These are phyloP conservation scores for Ophion slaviceki DNA, from an alignment of 2,888 invertebrate genomes.

Conservation along the genomic window DNA sequence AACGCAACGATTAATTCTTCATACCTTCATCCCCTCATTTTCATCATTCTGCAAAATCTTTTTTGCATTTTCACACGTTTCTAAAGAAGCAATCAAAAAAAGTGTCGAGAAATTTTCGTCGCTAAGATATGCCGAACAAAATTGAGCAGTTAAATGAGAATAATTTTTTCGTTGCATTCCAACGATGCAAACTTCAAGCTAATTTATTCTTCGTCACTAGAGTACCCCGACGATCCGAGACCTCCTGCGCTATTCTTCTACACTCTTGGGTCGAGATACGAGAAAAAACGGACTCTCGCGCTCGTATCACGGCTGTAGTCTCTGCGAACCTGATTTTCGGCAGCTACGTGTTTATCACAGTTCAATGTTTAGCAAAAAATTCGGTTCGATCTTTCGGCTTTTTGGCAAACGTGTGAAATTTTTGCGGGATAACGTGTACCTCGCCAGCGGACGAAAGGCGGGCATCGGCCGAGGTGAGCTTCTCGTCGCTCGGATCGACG, in stretches of 20 bases:
- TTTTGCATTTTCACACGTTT: too few relatives aligned
- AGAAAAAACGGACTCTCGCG: slow-evolving; percentile 36
- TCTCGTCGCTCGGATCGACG: slow-evolving; percentile 16
- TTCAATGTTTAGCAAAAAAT: slow-evolving; percentile 48
- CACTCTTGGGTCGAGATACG: slow-evolving; percentile 42
- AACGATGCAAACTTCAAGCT: background rate
- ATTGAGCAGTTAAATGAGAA: too few relatives aligned
- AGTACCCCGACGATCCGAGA: slow-evolving; percentile 20
- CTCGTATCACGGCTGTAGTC: slow-evolving; percentile 22
- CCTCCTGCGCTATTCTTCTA: slow-evolving; percentile 12
- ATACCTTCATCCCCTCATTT: too few relatives aligned
- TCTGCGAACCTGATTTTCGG: slow-evolving; percentile 51
- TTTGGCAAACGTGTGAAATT: slow-evolving; percentile 51
- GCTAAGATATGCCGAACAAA: too few relatives aligned
- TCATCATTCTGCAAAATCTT: too few relatives aligned
- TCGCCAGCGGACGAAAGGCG: background rate
- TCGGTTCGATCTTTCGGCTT: slow-evolving; percentile 20
- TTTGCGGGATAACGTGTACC: background rate
- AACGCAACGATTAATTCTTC: too few relatives aligned
- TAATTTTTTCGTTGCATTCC: too few relatives aligned
- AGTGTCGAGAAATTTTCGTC: too few relatives aligned
- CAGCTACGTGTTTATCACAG: slow-evolving; percentile 62
- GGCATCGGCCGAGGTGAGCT: background rate
- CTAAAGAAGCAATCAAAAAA: too few relatives aligned
- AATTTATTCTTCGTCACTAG: slow-evolving; percentile 8